phyloP scores from a whole-genome alignment of 2,888 invertebrate genomes.

The Itoplectis maculator region DNA sequence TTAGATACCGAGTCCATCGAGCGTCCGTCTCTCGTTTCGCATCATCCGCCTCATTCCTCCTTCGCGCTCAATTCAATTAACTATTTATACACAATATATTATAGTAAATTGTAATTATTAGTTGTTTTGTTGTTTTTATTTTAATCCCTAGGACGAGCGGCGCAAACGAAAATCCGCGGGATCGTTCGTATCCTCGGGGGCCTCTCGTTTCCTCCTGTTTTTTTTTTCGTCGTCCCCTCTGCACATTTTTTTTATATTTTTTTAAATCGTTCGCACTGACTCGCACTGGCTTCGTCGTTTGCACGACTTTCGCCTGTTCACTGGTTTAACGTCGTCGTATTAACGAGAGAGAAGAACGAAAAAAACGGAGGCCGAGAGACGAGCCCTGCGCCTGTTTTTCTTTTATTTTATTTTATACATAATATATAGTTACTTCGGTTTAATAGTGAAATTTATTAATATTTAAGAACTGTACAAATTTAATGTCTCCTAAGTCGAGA shows the following conservation, averaged over 20 bases:
- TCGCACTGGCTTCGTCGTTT: slow-evolving; percentile 28
- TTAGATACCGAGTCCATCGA: slow-evolving; percentile 58
- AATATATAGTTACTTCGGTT: slow-evolving; percentile 72
- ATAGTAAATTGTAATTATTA: slow-evolving; percentile 83
- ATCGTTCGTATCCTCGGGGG: slow-evolving; percentile 61
- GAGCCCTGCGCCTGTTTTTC: slow-evolving; percentile 69
- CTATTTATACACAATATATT: slow-evolving; percentile 85
- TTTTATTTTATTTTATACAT: slow-evolving; percentile 75
- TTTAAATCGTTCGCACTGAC: slow-evolving; percentile 35
- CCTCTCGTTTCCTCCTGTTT: slow-evolving; percentile 33
- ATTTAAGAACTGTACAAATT: slow-evolving; percentile 85
- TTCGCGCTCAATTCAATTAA: slow-evolving; percentile 82
- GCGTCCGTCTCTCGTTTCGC: slow-evolving; percentile 63
- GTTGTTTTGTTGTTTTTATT: slow-evolving; percentile 68
- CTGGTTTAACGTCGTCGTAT: slow-evolving; percentile 51
- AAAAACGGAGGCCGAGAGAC: slow-evolving; percentile 73
- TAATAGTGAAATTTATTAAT: slow-evolving; percentile 84
- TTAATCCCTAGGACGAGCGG: slow-evolving; percentile 67
- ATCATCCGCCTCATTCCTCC: slow-evolving; percentile 68
- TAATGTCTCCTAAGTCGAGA: slow-evolving; percentile 84
- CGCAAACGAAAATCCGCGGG: slow-evolving; percentile 49
- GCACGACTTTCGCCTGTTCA: slow-evolving; percentile 36
- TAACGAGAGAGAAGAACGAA: slow-evolving; percentile 3
- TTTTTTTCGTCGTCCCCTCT: slow-evolving; percentile 25
- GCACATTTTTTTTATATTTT: too few relatives aligned